Conservation (phyloP, 1,140 invertebrate genomes). For the Drosophila kepulauana region DNA sequence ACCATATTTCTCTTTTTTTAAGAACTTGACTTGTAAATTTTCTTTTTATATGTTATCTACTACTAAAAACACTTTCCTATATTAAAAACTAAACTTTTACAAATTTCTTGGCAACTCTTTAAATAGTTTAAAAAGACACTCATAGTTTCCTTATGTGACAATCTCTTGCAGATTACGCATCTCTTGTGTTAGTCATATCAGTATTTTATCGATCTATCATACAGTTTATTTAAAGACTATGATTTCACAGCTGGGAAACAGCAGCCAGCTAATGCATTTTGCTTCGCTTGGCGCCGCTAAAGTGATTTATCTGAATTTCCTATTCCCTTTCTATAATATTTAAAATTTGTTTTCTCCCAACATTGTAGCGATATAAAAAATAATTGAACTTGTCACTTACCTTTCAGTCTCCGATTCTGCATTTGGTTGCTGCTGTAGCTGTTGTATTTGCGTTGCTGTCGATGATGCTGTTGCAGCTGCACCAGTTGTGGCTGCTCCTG, state of each 20-base stretch:
- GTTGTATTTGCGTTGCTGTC: slow-evolving; percentile 67
- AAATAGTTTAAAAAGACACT: not conserved
- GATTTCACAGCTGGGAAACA: slow-evolving; percentile 24
- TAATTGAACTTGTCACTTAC: slow-evolving; percentile 58
- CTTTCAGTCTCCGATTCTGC: slow-evolving; percentile 85
- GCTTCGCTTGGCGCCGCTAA: not conserved
- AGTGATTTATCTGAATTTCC: not conserved
- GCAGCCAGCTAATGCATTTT: slow-evolving; percentile 11
- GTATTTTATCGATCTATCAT: slow-evolving; percentile 31
- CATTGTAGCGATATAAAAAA: not conserved
- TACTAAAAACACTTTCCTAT: too few relatives aligned
- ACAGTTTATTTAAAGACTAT: slow-evolving; percentile 43
- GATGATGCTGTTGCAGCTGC: slow-evolving; percentile 55
- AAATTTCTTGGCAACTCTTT: too few relatives aligned
- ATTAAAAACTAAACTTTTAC: too few relatives aligned
- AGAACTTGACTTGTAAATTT: too few relatives aligned
- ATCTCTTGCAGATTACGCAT: slow-evolving; percentile 21
- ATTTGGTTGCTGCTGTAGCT: slow-evolving; percentile 79
- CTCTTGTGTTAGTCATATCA: not conserved
- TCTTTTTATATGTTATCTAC: too few relatives aligned
- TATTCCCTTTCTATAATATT: too few relatives aligned
- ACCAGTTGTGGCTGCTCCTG: slow-evolving; percentile 31
- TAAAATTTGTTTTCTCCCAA: too few relatives aligned
- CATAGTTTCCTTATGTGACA: not conserved
- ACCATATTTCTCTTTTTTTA: too few relatives aligned